Evolutionary conservation across 2,797 vertebrate species (phyloP).

Genomic region (Eospalax fontanierii): DNA sequence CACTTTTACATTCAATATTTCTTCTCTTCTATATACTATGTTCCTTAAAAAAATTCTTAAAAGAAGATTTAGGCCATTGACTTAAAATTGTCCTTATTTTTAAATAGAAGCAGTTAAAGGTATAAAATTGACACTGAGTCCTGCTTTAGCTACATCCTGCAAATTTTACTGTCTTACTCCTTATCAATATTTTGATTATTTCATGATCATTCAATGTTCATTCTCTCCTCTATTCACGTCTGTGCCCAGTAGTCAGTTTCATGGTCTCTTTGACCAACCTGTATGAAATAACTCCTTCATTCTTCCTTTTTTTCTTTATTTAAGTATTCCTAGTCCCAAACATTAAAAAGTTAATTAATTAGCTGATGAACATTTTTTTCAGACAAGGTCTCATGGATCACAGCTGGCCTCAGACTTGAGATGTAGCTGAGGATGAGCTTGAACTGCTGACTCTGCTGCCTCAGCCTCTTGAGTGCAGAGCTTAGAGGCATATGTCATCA

Average conservation of each 20-base stretch:
- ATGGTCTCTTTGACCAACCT: neutral
- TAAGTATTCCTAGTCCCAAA: neutral
- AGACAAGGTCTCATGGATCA: neutral
- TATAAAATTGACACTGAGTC: neutral
- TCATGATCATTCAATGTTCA: neutral
- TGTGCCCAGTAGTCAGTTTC: slow-evolving; percentile 15
- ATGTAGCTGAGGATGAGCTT: neutral
- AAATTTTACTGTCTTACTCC: slow-evolving; percentile 45
- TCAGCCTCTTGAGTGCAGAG: neutral
- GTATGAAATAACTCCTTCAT: neutral
- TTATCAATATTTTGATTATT: neutral
- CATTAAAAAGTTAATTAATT: neutral
- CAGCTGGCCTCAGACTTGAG: too few species aligned
- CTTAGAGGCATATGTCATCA: neutral
- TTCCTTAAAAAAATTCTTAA: neutral
- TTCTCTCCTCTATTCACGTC: neutral
- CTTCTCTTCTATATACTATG: slow-evolving; percentile 34
- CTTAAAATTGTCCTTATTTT: slow-evolving; percentile 59
- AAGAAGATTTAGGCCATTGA: neutral
- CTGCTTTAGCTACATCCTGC: neutral
- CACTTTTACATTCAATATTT: neutral
- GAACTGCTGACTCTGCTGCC: neutral
- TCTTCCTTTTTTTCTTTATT: neutral
- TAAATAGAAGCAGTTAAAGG: slow-evolving; percentile 23
- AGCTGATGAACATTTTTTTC: neutral